phyloP scores from a whole-genome alignment of 1,140 invertebrate genomes.

The Plutomurus gul region DNA sequence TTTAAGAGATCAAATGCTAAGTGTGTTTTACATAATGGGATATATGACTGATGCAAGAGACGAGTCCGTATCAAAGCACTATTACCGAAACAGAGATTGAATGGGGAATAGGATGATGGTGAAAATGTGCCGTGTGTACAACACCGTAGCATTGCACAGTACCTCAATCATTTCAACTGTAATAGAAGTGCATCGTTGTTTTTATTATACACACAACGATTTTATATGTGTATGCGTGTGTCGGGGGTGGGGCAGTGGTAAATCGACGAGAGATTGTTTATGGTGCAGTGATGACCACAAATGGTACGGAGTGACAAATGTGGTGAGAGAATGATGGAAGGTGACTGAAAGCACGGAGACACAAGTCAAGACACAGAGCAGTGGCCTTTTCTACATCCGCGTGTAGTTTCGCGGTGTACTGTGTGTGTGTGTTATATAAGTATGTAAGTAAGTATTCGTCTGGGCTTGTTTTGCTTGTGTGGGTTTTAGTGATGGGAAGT shows the following conservation, averaged over 20 bases:
- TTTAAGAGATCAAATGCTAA: background rate
- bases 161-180: no score
- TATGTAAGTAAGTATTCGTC: no score
- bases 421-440: no score
- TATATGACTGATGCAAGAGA: no score
- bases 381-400: no score
- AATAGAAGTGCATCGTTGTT: background rate
- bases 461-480: slow-evolving; percentile 34
- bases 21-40: background rate
- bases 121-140: no score
- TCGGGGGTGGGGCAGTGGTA: background rate
- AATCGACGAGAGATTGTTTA: background rate
- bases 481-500: slow-evolving; percentile 27
- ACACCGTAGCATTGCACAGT: no score
- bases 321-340: slow-evolving; percentile 4
- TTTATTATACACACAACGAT: background rate
- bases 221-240: background rate
- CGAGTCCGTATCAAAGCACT: no score
- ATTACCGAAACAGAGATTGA: no score
- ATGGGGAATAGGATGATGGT: background rate
- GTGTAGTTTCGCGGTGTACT: no score
- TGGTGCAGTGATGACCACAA: slow-evolving; percentile 17
- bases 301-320: slow-evolving; percentile 26
- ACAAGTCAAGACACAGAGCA: no score
- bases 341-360: no score